Percentiles rank a stretch among this genome's conserved stretches.
Evolutionary conservation across 2,113 vertebrate genomes (phyloP).

Genomic region (Corydoras maculifer): DNA sequence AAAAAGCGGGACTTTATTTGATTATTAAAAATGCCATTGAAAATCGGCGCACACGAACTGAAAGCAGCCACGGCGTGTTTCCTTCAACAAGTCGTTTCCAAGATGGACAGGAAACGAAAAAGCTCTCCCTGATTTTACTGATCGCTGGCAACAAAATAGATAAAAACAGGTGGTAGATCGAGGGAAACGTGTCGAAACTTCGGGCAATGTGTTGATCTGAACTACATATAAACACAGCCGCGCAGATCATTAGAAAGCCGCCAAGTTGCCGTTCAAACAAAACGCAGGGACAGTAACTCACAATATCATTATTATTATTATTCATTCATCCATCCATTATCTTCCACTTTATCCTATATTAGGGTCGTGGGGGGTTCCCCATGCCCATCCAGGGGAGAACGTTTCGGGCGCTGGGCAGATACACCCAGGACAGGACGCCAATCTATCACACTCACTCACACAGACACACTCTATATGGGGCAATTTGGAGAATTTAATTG

Average conservation of each 20-base stretch:
- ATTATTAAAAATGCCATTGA: no score
- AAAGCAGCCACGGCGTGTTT: not conserved
- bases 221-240: constrained; percentile 33
- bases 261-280: constrained; percentile 44
- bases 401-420: no score
- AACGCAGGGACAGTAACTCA: not conserved
- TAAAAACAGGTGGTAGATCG: constrained; percentile 36
- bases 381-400: no score
- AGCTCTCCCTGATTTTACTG: not conserved
- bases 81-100: not conserved
- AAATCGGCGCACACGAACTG: not conserved
- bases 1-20: no score
- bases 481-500: no score
- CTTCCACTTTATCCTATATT: no score
- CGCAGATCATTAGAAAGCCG: constrained; percentile 25
- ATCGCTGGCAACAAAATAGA: not conserved
- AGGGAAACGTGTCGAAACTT: constrained; percentile 18
- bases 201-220: not conserved
- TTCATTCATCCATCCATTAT: no score
- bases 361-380: no score
- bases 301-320: no score
- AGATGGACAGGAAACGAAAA: not conserved
- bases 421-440: no score
- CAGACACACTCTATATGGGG: no score
- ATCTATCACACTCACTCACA: no score